A percentile compares a stretch with the other conserved stretches of the same genome.
These are phyloP conservation scores for Schizaphis graminum DNA, from an alignment of 2,888 invertebrate genomes.

Conservation along the genomic window DNA sequence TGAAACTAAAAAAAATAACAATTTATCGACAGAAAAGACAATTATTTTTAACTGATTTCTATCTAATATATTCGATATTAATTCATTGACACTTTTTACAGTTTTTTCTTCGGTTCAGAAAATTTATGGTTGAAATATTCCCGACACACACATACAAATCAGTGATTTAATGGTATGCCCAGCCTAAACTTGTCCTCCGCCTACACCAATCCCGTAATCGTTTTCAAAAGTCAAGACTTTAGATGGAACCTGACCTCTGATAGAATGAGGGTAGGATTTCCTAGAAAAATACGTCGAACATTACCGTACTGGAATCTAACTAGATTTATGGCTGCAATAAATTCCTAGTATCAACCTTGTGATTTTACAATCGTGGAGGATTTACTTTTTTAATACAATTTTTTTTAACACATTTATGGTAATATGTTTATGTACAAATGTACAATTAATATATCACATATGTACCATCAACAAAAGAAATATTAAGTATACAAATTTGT, in stretches of 20 bases:
- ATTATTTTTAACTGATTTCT: slow-evolving; percentile 21
- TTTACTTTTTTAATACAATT: neutral
- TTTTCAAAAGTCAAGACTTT: slow-evolving; percentile 58
- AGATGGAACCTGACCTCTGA: slow-evolving; percentile 45
- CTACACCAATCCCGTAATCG: slow-evolving; percentile 26
- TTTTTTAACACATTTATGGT: neutral
- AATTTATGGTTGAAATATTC: slow-evolving; percentile 60
- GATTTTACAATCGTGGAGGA: slow-evolving; percentile 10
- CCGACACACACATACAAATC: slow-evolving; percentile 49
- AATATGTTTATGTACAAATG: neutral
- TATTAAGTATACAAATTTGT: too few relatives aligned
- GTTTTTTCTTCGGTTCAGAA: slow-evolving; percentile 4
- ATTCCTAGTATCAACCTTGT: slow-evolving; percentile 41
- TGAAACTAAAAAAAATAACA: neutral
- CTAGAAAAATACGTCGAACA: slow-evolving; percentile 58
- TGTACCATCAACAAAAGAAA: neutral
- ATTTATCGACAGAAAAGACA: neutral
- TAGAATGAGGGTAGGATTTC: slow-evolving; percentile 54
- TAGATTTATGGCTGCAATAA: slow-evolving; percentile 52
- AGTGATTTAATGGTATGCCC: slow-evolving; percentile 62
- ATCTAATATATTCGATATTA: slow-evolving; percentile 28
- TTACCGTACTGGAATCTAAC: slow-evolving; percentile 47
- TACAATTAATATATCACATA: neutral
- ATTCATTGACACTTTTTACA: slow-evolving; percentile 28
- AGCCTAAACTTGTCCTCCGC: slow-evolving; percentile 1